Conservation (phyloP, 2,888 invertebrate genomes). For the Heliconius cydno region DNA sequence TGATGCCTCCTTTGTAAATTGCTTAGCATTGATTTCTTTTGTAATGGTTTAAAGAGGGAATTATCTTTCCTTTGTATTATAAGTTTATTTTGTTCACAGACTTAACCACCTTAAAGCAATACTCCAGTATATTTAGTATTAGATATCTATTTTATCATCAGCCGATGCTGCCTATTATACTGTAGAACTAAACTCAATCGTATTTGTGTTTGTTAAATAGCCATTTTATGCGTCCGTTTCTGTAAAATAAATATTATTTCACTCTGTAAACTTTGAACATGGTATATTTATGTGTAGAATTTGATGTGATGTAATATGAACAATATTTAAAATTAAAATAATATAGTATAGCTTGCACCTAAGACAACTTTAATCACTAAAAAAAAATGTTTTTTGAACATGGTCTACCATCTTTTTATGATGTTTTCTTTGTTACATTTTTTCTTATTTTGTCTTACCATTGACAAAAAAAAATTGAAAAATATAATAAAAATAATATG, state of each 20-base stretch:
- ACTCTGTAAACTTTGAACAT: neutral
- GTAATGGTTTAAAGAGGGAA: constrained; percentile 15
- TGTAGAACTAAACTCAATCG: neutral
- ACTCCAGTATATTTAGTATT: neutral
- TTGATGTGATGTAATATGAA: too few relatives aligned
- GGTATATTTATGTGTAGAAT: neutral
- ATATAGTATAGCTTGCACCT: too few relatives aligned
- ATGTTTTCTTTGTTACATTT: too few relatives aligned
- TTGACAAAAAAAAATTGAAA: too few relatives aligned
- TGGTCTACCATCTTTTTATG: too few relatives aligned
- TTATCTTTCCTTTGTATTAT: constrained; percentile 17
- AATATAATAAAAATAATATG: too few relatives aligned
- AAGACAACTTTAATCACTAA: too few relatives aligned
- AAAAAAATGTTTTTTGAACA: too few relatives aligned
- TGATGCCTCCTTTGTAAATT: constrained; percentile 33
- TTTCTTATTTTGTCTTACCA: too few relatives aligned
- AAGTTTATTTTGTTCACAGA: constrained; percentile 4
- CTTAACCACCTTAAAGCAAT: neutral
- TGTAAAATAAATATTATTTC: constrained; percentile 5
- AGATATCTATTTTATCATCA: neutral
- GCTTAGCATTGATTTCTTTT: constrained; percentile 23
- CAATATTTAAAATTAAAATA: too few relatives aligned
- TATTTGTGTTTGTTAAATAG: constrained; percentile 3
- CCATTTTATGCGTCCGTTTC: neutral
- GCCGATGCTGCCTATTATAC: neutral